Conservation (phyloP, 2,113 vertebrate genomes). For the Caranx melampygus region DNA sequence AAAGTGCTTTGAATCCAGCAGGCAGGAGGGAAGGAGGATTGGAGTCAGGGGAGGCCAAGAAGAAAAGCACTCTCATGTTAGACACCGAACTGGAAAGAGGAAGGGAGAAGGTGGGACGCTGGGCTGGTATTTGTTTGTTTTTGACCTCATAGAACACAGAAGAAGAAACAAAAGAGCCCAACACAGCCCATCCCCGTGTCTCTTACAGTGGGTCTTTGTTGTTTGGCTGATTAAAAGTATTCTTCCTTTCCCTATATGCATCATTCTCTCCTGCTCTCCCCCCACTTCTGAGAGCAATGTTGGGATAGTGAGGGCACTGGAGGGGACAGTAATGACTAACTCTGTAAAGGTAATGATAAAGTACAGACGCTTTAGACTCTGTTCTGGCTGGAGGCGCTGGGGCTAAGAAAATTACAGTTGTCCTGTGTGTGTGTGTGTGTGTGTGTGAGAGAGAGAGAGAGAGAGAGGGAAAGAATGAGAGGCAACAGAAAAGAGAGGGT, state of each 20-base stretch:
- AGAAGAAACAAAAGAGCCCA: constrained; percentile 24
- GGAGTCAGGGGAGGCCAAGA: constrained; percentile 50
- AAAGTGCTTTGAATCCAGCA: constrained; percentile 66
- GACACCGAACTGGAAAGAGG: constrained; percentile 32
- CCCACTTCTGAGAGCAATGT: constrained; percentile 47
- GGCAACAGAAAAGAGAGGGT: constrained; percentile 40
- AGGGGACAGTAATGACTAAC: constrained; percentile 79
- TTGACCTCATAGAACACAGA: constrained; percentile 47
- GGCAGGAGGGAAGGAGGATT: constrained; percentile 38
- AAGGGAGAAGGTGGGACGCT: constrained; percentile 19
- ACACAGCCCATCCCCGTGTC: constrained; percentile 51
- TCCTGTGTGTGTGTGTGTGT: constrained; percentile 45
- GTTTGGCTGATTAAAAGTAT: constrained; percentile 57
- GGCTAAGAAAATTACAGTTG: constrained; percentile 73
- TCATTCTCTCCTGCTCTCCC: constrained; percentile 35
- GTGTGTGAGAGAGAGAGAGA: background rate
- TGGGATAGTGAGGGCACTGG: constrained; percentile 66
- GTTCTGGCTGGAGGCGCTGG: constrained; percentile 70
- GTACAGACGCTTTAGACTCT: constrained; percentile 72
- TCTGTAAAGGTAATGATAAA: constrained; percentile 80
- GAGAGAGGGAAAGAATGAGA: constrained; percentile 12
- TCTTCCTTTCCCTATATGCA: constrained; percentile 28
- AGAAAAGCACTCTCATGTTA: constrained; percentile 58
- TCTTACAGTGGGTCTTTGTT: constrained; percentile 40
- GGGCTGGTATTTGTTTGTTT: constrained; percentile 58